Evolutionary conservation across 2,888 invertebrate genomes (phyloP), one percentile per base, ranked within the genome.

Genomic region (Callyntrura guangdongensis): DNA sequence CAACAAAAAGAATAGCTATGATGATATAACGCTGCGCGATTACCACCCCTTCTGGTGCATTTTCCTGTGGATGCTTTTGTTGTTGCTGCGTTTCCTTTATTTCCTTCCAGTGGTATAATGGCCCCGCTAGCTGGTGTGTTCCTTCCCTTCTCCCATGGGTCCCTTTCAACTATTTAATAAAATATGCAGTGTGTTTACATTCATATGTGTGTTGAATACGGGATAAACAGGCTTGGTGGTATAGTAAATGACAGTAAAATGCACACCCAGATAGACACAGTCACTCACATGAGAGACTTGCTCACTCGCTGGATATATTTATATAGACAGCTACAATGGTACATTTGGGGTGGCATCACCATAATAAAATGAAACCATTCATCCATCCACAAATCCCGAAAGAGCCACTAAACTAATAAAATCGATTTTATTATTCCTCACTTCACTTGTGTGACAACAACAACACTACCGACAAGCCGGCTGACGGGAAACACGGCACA

Each of bases 341-440:
- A 61, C n/a, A 59, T 67, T 36, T 25, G 12, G 17, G 5, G 36
- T 45, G 72, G 53, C 56, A 79, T 72, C 36, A 72, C 45, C 45
- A 72, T 47, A 72, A 36, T 47, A 72, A 45, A 45, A 1, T 67
- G 36, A 22, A 81, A 61, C 79, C 86, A 64, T 53, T 61, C 89
- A 89, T 85, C 85, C 84, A 77, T 89, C 85, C 89, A 67, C 86
- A 82, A 91, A 91, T 92, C 92, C 92, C 92, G 86, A 89, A 91
- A 91, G 92, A 92, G 91, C 92, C 91, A 92, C 91, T 91, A 90
- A 92, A 91, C 91, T 92, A 92, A 92, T 92, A 92, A 92, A 92
- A 92, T 92, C 91, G 91, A 92, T 92, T 91, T 92, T 92, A 92
- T 91, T 90, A 92, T 91, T 92, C 92, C 85, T 82, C 72, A 67